phyloP scores from a whole-genome alignment of 1,140 invertebrate genomes.

The Diachasma alloeum region DNA sequence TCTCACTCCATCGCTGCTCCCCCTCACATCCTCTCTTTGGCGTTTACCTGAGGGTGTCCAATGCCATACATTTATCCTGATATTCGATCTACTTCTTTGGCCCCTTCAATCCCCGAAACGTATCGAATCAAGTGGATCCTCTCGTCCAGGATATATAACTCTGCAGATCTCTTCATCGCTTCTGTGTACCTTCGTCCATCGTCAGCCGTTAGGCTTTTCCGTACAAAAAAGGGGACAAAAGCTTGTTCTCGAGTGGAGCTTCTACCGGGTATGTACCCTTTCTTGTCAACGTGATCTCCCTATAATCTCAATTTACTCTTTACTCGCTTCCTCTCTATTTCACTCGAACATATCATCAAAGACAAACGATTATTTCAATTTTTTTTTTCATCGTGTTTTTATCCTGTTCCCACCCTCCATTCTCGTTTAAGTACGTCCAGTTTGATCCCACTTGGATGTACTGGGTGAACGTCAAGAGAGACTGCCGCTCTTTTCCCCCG shows the following conservation, averaged over 20 bases:
- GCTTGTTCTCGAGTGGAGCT: not conserved
- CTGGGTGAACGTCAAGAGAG: not conserved
- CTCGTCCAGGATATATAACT: too few relatives aligned
- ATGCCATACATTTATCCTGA: slow-evolving; percentile 29
- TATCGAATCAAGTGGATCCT: not conserved
- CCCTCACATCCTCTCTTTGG: slow-evolving; percentile 10
- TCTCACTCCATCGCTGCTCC: not conserved
- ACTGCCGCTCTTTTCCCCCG: not conserved
- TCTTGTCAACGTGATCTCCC: not conserved
- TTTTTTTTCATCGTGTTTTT: not conserved
- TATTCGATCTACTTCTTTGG: slow-evolving; percentile 38
- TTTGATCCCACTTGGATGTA: not conserved
- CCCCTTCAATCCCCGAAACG: not conserved
- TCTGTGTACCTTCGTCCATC: not conserved
- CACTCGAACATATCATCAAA: too few relatives aligned
- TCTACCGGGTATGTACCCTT: not conserved
- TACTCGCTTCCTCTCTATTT: not conserved
- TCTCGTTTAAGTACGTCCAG: not conserved
- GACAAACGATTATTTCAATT: not conserved
- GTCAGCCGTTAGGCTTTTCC: slow-evolving; percentile 35
- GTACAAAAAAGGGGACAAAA: not conserved
- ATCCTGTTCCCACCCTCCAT: not conserved
- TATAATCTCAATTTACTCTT: not conserved
- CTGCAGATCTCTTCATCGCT: too few relatives aligned
- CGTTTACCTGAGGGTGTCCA: not conserved